Conservation (phyloP, 2,113 vertebrate genomes). For the Caranx melampygus region DNA sequence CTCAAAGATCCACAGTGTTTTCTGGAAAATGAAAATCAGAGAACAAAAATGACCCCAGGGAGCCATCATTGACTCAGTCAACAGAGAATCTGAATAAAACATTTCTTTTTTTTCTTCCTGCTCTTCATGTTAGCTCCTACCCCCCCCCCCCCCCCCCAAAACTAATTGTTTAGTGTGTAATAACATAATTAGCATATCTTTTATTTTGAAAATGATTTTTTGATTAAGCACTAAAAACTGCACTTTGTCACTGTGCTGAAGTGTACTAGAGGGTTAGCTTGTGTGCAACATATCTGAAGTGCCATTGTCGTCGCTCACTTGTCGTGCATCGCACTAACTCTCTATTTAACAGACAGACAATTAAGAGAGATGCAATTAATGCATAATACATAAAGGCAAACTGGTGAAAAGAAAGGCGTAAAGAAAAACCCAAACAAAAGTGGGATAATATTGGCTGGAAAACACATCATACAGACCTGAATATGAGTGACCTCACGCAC, state of each 20-base stretch:
- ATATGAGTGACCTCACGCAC: slow-evolving; percentile 54
- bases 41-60: background rate
- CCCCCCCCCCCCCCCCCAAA: background rate
- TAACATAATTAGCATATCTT: slow-evolving; percentile 64
- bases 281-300: slow-evolving; percentile 58
- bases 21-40: slow-evolving; percentile 2
- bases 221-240: slow-evolving; percentile 68
- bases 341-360: slow-evolving; percentile 67
- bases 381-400: slow-evolving; percentile 72
- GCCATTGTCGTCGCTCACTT: slow-evolving; percentile 59
- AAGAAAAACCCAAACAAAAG: slow-evolving; percentile 65
- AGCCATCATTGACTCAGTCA: background rate
- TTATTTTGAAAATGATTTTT: slow-evolving; percentile 69
- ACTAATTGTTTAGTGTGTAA: slow-evolving; percentile 39
- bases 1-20: background rate
- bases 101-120: background rate
- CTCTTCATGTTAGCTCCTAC: background rate
- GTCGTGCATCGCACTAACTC: slow-evolving; percentile 39
- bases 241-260: slow-evolving; percentile 47
- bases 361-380: slow-evolving; percentile 74
- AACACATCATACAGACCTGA: slow-evolving; percentile 64
- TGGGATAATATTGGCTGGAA: slow-evolving; percentile 47
- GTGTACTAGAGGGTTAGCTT: slow-evolving; percentile 66
- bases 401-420: slow-evolving; percentile 73
- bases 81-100: slow-evolving; percentile 17